phyloP scores from a whole-genome alignment of 2,797 vertebrate species.

The Eidolon dupreanum region DNA sequence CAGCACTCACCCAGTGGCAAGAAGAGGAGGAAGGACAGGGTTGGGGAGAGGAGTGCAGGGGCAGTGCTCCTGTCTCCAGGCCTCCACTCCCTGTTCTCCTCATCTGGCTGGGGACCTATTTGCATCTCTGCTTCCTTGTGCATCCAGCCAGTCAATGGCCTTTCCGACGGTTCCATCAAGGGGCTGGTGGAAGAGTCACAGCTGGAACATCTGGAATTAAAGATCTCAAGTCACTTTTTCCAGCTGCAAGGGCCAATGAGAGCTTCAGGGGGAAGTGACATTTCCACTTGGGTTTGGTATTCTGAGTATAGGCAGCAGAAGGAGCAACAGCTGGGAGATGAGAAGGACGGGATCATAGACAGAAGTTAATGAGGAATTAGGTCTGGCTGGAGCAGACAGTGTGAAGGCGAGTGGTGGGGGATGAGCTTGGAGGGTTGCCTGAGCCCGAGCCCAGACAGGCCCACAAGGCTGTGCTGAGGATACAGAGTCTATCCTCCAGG shows the following conservation, averaged over 20 bases:
- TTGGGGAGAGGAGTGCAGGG: slow-evolving; percentile 81
- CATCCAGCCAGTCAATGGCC: background rate
- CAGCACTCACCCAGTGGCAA: slow-evolving; percentile 85
- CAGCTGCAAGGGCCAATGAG: background rate
- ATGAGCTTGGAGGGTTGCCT: background rate
- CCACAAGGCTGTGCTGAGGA: background rate
- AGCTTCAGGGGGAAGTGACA: background rate
- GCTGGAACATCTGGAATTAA: slow-evolving; percentile 72
- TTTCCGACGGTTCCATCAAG: slow-evolving; percentile 52
- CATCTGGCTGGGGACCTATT: background rate
- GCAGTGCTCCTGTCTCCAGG: slow-evolving; percentile 81
- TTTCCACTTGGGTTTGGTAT: background rate
- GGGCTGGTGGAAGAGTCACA: background rate
- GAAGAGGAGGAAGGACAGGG: slow-evolving; percentile 86
- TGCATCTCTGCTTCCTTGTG: slow-evolving; percentile 78
- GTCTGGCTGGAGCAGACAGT: background rate
- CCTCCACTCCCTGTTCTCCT: slow-evolving; percentile 82
- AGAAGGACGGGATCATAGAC: background rate
- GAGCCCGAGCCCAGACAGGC: background rate
- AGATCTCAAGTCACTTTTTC: background rate
- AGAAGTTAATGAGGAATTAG: background rate
- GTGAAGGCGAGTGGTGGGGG: background rate
- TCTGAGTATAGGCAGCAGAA: background rate
- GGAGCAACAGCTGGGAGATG: background rate
- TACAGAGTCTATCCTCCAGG: background rate